Percentiles rank a stretch among this genome's conserved stretches.
phyloP scores from a whole-genome alignment of 2,888 invertebrate genomes.

The Alloscopus bannaensis region DNA sequence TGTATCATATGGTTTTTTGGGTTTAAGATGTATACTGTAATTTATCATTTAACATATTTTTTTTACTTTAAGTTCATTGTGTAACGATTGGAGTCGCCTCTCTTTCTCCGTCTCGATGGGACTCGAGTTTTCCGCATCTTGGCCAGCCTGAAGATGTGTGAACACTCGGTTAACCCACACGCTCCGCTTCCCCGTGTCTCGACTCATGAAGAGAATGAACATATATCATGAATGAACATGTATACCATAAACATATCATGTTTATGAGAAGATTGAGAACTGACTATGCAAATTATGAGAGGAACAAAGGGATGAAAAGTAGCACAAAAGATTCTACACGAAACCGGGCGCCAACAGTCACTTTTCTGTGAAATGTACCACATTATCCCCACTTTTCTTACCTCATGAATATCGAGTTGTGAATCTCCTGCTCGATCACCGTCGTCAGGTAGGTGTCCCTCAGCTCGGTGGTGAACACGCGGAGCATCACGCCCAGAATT shows the following conservation, averaged over 20 bases:
- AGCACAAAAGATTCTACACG: too few species aligned
- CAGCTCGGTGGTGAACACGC: constrained; percentile 85
- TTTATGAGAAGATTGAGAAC: too few species aligned
- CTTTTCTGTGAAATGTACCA: too few species aligned
- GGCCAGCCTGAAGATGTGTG: constrained; percentile 77
- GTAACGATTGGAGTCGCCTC: constrained; percentile 82
- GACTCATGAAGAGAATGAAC: constrained; percentile 86
- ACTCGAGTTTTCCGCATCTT: constrained; percentile 77
- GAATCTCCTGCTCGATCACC: constrained; percentile 89
- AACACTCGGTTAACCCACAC: constrained; percentile 85
- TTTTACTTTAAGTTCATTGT: constrained; percentile 83
- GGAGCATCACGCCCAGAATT: constrained; percentile 83
- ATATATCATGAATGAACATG: too few species aligned
- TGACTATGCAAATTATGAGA: too few species aligned
- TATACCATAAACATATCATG: too few species aligned
- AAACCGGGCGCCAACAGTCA: too few species aligned
- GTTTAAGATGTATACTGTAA: background rate
- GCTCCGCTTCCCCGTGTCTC: constrained; percentile 86
- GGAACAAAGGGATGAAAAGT: too few species aligned
- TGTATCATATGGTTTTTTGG: too few species aligned
- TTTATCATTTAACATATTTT: constrained; percentile 30
- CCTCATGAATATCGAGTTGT: constrained; percentile 87
- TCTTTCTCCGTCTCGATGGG: constrained; percentile 81
- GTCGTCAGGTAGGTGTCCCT: constrained; percentile 88
- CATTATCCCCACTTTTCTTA: constrained; percentile 86